Evolutionary conservation across 2,113 vertebrate species (phyloP).

Genomic region (Gila orcuttii): DNA sequence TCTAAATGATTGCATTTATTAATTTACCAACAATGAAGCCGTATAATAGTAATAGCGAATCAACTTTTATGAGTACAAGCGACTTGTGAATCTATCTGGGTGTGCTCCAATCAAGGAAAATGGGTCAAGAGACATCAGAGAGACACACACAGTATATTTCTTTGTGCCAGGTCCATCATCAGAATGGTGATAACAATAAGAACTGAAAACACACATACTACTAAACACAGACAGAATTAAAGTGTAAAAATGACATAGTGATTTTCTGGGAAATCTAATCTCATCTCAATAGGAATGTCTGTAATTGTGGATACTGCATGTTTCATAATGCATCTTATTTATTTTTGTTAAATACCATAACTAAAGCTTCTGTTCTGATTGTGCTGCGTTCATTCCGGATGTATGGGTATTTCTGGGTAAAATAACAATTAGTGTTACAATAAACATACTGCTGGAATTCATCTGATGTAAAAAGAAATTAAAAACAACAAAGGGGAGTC

Average conservation of each 20-base stretch:
- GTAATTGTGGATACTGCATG: background rate
- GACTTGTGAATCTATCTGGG: conserved; percentile 44
- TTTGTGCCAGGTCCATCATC: background rate
- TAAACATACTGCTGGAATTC: background rate
- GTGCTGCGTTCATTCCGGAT: background rate
- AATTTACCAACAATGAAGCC: conserved; percentile 38
- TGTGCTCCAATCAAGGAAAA: conserved; percentile 33
- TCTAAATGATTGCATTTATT: conserved; percentile 33
- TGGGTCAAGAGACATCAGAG: conserved; percentile 38
- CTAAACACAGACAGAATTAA: too few relatives aligned
- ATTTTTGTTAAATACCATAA: background rate
- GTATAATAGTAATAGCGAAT: conserved; percentile 28
- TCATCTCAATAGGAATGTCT: background rate
- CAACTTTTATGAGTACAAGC: conserved; percentile 35
- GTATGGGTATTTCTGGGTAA: background rate
- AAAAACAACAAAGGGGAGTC: background rate
- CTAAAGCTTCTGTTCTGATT: background rate
- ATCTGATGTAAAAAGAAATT: background rate
- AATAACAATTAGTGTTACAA: background rate
- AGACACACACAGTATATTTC: background rate
- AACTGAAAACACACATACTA: too few relatives aligned
- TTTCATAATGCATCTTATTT: background rate
- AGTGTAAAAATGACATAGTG: background rate
- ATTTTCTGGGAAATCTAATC: background rate
- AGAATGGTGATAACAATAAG: background rate